Percentiles rank a stretch among this genome's conserved stretches.
Conservation (phyloP, 2,113 vertebrate species). For the Pollachius pollachius region DNA sequence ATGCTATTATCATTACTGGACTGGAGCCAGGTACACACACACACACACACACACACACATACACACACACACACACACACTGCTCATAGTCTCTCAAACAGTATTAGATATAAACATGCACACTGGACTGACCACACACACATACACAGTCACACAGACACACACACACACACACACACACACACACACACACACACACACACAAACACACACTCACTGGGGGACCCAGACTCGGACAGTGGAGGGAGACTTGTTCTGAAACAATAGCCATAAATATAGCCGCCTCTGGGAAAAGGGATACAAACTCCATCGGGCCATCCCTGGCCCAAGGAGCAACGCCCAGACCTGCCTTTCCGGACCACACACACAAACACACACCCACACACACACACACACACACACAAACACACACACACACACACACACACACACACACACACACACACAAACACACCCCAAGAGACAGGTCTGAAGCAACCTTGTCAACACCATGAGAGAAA, state of each 20-base stretch:
- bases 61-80: background rate
- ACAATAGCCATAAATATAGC: conserved; percentile 95
- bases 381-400: background rate
- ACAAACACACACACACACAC: background rate
- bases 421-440: background rate
- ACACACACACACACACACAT: conserved; percentile 1
- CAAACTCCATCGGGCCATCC: conserved; percentile 68
- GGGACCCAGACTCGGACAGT: conserved; percentile 14
- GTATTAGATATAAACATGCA: no score
- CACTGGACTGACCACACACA: no score
- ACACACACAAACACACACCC: background rate
- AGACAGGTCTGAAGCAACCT: no score
- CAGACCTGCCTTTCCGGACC: conserved; percentile 74
- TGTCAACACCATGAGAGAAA: no score
- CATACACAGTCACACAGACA: conserved; percentile 17
- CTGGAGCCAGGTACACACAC: conserved; percentile 57
- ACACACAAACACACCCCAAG: background rate
- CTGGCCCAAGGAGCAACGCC: conserved; percentile 64
- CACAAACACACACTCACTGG: conserved; percentile 27
- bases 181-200: conserved; percentile 11
- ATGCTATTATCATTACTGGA: conserved; percentile 82
- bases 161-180: conserved; percentile 18
- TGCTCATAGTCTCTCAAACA: conserved; percentile 10
- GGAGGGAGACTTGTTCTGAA: conserved; percentile 52
- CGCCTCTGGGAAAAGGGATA: conserved; percentile 87